Evolutionary conservation across 2,113 vertebrate genomes (phyloP), one percentile per base, ranked within the genome.

Genomic region (Passer montanus): DNA sequence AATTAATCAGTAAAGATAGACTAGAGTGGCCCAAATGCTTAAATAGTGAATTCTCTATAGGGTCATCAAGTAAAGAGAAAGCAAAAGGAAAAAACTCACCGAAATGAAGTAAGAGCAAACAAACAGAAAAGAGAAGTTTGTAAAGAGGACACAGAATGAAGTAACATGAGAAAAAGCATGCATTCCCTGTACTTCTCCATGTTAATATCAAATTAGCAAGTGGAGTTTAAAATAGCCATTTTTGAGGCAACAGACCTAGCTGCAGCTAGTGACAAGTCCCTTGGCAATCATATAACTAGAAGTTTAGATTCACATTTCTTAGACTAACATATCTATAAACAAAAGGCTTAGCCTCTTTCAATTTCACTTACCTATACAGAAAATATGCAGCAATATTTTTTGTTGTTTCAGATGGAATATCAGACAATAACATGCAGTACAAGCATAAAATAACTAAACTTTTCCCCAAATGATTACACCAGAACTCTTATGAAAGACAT

Each of bases 21-120:
- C 41, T 50, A 94, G 43, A 96, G 80, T 59, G 82, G 94, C 84
- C 59, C 80, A 91, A 81, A 90, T 60, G 69, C 69, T 89, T 97
- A 95, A 97, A 87, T 64, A 97, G 47, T 96, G 95, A 97, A 97
- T 84, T 91, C 90, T 97, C 96, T 96, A 97, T 5, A 96, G 21
- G 31, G 89, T 94, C 94, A 95, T 93, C 79, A 96, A 94, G 55
- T 55, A 87, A 95, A 97, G 63, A 95, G 58, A 87, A 80, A 87
- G 18, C 69, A 78, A 81, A 90, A n/a, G 33, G 19, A 67, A 81
- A 70, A 20, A 9, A 0, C 0, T 8, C 21, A 67, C 64, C 68
- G 14, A 80, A 68, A 23, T 63, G 13, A 39, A 76, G 44, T 20
- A 18, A 76, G 67, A 83, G 24, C 53, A 86, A 82, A 37, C 31